A percentile compares a stretch with the other conserved stretches of the same genome.
Evolutionary conservation across 2,888 invertebrate species (phyloP).

Genomic region (Cremastinae sp.): DNA sequence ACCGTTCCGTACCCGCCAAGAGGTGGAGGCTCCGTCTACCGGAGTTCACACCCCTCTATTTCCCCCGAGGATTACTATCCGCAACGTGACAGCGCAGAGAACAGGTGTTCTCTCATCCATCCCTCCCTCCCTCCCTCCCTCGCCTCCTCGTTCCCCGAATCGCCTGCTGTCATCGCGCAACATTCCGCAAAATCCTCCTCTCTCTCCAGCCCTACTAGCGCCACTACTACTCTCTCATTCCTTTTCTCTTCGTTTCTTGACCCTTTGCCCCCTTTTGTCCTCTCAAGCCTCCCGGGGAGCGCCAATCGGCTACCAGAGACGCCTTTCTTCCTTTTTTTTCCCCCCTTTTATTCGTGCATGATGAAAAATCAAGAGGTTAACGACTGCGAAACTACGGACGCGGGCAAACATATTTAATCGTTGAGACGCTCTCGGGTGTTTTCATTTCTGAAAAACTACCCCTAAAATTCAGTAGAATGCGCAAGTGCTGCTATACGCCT

Average conservation of each 20-base stretch:
- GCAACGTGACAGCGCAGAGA: no score
- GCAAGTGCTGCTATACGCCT: no score
- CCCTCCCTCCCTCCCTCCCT: conserved; percentile 26
- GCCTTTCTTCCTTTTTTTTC: background rate
- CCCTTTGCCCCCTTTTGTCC: background rate
- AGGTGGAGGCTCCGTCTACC: conserved; percentile 3
- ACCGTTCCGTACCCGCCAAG: background rate
- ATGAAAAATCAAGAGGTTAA: no score
- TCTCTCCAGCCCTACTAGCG: conserved; percentile 17
- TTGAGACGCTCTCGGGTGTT: background rate
- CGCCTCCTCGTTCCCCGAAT: background rate
- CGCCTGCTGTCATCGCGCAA: conserved; percentile 33
- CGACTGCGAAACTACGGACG: no score
- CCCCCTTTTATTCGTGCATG: no score
- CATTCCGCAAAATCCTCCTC: conserved; percentile 37
- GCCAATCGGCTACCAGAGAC: background rate
- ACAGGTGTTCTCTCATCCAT: conserved; percentile 26
- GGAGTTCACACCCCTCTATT: background rate
- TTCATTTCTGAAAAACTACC: no score
- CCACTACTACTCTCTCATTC: conserved; percentile 6
- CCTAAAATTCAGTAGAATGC: no score
- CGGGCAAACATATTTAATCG: no score
- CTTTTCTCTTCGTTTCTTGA: conserved; percentile 55
- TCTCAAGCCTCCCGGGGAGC: background rate
- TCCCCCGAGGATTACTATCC: no score